Evolutionary conservation across 2,888 invertebrate genomes (phyloP).

Genomic region (Sphaerophoria taeniata): DNA sequence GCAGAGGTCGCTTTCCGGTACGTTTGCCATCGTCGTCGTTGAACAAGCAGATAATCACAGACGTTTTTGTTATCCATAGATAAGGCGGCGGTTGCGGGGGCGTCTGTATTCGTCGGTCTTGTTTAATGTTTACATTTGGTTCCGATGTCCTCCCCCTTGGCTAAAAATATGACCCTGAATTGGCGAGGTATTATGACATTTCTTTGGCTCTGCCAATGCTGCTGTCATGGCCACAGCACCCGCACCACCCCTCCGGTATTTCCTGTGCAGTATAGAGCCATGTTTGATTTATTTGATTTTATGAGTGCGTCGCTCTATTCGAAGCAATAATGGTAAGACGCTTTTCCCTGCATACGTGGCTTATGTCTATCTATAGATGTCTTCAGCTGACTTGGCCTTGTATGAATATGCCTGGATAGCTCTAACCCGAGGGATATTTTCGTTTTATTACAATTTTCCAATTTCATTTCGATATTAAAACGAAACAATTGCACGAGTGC

Average conservation of each 20-base stretch:
- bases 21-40: conserved; percentile 2
- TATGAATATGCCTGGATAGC: neutral
- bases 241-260: neutral
- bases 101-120: too few species aligned
- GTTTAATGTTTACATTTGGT: conserved; percentile 64
- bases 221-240: conserved; percentile 35
- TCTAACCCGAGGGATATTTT: conserved; percentile 65
- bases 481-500: conserved; percentile 64
- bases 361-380: too few species aligned
- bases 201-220: conserved; percentile 37
- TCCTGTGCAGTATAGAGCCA: conserved; percentile 22
- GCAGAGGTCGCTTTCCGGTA: conserved; percentile 48
- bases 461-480: conserved; percentile 65
- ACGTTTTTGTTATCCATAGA: conserved; percentile 1
- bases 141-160: conserved; percentile 25
- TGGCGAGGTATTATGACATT: conserved; percentile 66
- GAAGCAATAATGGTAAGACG: too few species aligned
- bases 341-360: conserved; percentile 51
- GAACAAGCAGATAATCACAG: neutral
- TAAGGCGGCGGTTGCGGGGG: too few species aligned
- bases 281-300: conserved; percentile 72
- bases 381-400: neutral
- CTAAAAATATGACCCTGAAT: conserved; percentile 71
- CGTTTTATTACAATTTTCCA: conserved; percentile 73
- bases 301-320: conserved; percentile 58